Conservation (phyloP, 2,113 vertebrate genomes). For the Grammomys dolichurus region DNA sequence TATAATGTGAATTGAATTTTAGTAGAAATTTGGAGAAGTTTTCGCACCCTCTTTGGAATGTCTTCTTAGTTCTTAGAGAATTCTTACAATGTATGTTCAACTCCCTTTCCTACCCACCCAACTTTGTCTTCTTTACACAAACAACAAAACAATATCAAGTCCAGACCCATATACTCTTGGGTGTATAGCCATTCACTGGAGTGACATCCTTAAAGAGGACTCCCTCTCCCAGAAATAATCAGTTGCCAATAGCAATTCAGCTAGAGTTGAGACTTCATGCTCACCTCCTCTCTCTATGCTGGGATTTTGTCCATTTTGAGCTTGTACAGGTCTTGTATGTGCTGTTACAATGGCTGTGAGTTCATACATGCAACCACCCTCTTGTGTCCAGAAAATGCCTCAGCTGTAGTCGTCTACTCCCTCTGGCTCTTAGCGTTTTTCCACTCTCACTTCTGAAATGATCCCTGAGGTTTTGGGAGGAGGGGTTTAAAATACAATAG, state of each 20-base stretch:
- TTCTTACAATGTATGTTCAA: neutral
- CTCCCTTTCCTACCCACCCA: neutral
- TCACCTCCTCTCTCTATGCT: neutral
- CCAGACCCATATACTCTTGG: neutral
- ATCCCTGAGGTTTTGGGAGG: neutral
- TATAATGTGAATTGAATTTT: neutral
- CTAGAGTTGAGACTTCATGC: neutral
- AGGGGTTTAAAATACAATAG: neutral
- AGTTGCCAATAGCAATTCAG: neutral
- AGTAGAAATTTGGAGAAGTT: neutral
- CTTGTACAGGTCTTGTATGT: neutral
- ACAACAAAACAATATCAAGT: neutral
- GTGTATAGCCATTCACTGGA: neutral
- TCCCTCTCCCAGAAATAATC: neutral
- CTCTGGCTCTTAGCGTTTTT: neutral
- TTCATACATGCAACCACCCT: neutral
- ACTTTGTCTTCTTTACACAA: neutral
- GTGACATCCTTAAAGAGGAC: neutral
- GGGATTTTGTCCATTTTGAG: neutral
- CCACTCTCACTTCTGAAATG: neutral
- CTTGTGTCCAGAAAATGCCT: neutral
- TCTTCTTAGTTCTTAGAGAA: neutral
- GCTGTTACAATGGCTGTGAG: neutral
- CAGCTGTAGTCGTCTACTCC: neutral
- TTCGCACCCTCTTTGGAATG: neutral